These are phyloP conservation scores for Bicyclus anynana DNA, from an alignment of 1,140 invertebrate genomes.

Conservation along the genomic window DNA sequence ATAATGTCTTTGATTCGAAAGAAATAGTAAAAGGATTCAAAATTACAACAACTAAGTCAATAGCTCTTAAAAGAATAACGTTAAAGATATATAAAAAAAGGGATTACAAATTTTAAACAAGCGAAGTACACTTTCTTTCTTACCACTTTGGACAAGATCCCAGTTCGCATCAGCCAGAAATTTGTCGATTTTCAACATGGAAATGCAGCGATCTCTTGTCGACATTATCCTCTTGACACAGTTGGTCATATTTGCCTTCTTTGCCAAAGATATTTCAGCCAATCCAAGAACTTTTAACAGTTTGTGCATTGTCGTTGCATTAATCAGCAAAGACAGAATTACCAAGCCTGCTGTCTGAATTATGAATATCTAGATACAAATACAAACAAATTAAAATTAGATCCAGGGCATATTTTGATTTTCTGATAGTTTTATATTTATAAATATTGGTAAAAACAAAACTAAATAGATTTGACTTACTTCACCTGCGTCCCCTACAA, in stretches of 20 bases:
- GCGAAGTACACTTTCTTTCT: no score
- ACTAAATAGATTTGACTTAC: no score
- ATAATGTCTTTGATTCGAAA: no score
- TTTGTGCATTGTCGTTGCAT: conserved; percentile 56
- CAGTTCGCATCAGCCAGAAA: conserved; percentile 68
- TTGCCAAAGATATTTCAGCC: conserved; percentile 61
- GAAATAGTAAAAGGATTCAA: no score
- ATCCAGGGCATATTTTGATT: not conserved
- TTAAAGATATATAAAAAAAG: no score
- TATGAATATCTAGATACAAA: conserved; percentile 50
- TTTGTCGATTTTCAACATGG: conserved; percentile 72
- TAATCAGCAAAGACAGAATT: conserved; percentile 57
- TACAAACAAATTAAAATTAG: not conserved
- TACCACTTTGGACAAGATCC: conserved; percentile 61
- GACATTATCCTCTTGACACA: conserved; percentile 64
- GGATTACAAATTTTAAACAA: no score
- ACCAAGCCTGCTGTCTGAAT: conserved; percentile 63
- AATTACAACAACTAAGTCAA: no score
- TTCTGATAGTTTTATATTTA: no score
- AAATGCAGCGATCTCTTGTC: conserved; percentile 62
- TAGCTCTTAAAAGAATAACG: no score
- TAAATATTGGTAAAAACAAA: no score
- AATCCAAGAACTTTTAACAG: conserved; percentile 61
- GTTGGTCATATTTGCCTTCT: conserved; percentile 72
- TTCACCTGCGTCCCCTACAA: conserved; percentile 48